Evolutionary conservation across 2,888 invertebrate genomes (phyloP), one percentile per base, ranked within the genome.

Genomic region (Apotomis betuletana): DNA sequence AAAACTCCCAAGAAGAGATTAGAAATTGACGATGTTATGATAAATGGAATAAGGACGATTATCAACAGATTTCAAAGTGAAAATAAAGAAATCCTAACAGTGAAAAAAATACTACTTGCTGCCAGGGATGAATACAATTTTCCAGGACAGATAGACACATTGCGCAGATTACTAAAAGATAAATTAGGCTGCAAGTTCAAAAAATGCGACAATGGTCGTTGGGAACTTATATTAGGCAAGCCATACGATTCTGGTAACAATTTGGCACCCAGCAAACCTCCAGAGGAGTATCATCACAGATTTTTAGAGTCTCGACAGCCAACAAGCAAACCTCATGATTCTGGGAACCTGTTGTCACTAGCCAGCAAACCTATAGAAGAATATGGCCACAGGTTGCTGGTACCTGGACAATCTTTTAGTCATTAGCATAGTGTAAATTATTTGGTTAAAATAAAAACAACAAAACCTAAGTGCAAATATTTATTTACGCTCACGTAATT

Each of bases 401-500:
- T 41, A 41, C 41, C 41, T 5, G 41, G 41, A 6, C 41, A 41
- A 41, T 41, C 49, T 49, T 49, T 9, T 49, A 49, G 4, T 27
- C 49, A 41, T 41, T 49, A 49, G 9, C 49, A 49, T 49, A 49
- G 3, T 49, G 49, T 49, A 49, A 49, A 49, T 49, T 49, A 49
- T 49, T 49, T 49, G 9, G 9, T 49, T 49, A 6, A 41, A 46
- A 49, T 46, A 65, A 57, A 57, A 65, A 65, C 64, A 27, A 44
- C n/a, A 10, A 0, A 59, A 49, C n/a, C 65, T 3, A 49, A 70
- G 70, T 70, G 70, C 60, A 65, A 46, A 70, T 70, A 49, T 70
- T 70, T 70, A 70, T 70, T 70, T 49, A 67, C 70, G 60, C 60
- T 49, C 70, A 67, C 55, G 49, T 67, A 60, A 60, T 58, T 49